A percentile compares a stretch with the other conserved stretches of the same genome.
Conservation (phyloP, 2,797 vertebrate species). For the Pipistrellus kuhlii region DNA sequence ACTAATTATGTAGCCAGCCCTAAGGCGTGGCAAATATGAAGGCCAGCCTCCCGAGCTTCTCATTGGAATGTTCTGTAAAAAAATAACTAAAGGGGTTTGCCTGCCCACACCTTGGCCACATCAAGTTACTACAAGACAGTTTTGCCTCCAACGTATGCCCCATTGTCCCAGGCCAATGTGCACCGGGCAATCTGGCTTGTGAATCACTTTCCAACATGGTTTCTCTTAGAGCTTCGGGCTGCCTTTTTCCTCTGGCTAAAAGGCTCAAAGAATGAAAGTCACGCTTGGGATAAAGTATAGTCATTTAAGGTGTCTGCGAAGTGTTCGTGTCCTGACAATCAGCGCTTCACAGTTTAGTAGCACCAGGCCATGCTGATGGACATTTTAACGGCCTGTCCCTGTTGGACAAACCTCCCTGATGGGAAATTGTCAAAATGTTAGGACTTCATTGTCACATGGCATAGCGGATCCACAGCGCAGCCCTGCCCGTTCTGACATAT, state of each 20-base stretch:
- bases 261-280: neutral
- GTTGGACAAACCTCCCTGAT: neutral
- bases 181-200: neutral
- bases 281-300: neutral
- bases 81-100: neutral
- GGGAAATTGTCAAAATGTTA: conserved; percentile 42
- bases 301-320: neutral
- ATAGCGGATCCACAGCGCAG: neutral
- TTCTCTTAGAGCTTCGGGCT: neutral
- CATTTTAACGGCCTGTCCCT: neutral
- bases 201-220: neutral
- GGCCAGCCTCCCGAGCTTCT: neutral
- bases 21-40: conserved; percentile 15
- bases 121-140: neutral
- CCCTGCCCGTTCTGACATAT: neutral
- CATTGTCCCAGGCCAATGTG: neutral
- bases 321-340: neutral
- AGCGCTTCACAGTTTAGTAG: neutral
- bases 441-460: conserved; percentile 17
- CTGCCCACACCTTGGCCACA: neutral
- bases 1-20: neutral
- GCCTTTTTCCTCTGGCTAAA: neutral
- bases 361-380: neutral
- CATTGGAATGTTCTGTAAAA: neutral
- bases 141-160: neutral